phyloP scores from a whole-genome alignment of 2,113 vertebrate genomes.

The Aleadryas rufinucha region DNA sequence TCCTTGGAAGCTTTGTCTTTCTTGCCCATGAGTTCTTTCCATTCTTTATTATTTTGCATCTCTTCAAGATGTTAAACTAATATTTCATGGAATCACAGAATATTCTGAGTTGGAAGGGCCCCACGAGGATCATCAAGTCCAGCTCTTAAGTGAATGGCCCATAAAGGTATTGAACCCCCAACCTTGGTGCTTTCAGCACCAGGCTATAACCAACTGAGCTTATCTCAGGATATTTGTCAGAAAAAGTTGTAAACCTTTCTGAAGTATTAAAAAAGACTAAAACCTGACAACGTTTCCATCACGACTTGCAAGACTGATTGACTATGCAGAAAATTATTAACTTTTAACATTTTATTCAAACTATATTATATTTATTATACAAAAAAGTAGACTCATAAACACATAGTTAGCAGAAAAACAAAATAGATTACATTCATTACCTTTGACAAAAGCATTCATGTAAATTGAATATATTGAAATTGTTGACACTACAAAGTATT shows the following conservation, averaged over 20 bases:
- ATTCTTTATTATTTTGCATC: not conserved
- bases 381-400: not conserved
- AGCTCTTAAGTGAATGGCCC: not conserved
- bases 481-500: constrained; percentile 7
- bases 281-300: not conserved
- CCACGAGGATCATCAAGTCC: not conserved
- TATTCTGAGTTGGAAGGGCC: not conserved
- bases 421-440: constrained; percentile 38
- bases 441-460: constrained; percentile 41
- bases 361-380: not conserved
- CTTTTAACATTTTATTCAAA: not conserved
- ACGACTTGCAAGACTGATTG: not conserved
- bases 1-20: not conserved
- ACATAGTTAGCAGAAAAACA: not conserved
- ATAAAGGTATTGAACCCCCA: not conserved
- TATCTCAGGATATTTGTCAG: not conserved
- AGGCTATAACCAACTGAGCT: not conserved
- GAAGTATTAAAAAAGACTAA: not conserved
- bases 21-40: not conserved
- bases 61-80: not conserved
- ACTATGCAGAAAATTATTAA: not conserved
- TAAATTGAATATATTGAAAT: constrained; percentile 48
- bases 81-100: not conserved
- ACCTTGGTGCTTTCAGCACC: not conserved
- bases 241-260: not conserved